Base-by-base conservation (phyloP, 2,888 invertebrate species). In the Artemia sinica region DNA sequence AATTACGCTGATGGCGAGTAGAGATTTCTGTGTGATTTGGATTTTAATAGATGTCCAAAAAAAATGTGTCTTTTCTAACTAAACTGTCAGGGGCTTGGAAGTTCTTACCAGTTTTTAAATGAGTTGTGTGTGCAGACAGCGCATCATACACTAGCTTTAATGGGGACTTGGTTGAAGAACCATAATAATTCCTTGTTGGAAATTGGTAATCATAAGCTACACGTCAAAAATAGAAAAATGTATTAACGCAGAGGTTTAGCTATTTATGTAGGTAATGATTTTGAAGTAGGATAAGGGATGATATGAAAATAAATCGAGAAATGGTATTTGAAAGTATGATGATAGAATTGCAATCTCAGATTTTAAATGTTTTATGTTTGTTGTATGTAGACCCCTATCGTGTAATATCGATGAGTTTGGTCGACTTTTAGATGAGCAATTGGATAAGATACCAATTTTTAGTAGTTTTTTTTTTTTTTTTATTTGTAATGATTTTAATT, bases 221-320 rank as follows among this genome's bases (percentile, higher is more conserved):
- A 52, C n/a, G 7, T 52, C 6, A 5, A 13, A 14, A 52, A 52
- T 52, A 52, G 58, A 52, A 14, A 52, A 52, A 52, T 52, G 52
- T n/a, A 52, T 52, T n/a, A 52, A 52, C 52, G n/a, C n/a, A n/a
- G 52, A 13, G 52, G 52, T 52, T 52, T 52, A n/a, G n/a, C 52
- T n/a, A 52, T 7, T 2, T 52, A 3, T 5, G 58, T 52, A 52
- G n/a, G 2, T 52, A 52, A 52, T 52, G 58, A 52, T 7, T 52
- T 52, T 52, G 7, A 52, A 7, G 58, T 52, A 52, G 2, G 6
- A 52, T 52, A n/a, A 3, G 13, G 14, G 5, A 52, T 52, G 58
- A 52, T 52, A 52, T 52, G 58, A 52, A 7, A 52, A 14, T 52
- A 52, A n/a, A 52, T 52, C 58, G 4, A 5, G 58, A 52, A 52